Base-by-base conservation (phyloP, 1,140 invertebrate species). In the Rhizoglyphus robini region DNA sequence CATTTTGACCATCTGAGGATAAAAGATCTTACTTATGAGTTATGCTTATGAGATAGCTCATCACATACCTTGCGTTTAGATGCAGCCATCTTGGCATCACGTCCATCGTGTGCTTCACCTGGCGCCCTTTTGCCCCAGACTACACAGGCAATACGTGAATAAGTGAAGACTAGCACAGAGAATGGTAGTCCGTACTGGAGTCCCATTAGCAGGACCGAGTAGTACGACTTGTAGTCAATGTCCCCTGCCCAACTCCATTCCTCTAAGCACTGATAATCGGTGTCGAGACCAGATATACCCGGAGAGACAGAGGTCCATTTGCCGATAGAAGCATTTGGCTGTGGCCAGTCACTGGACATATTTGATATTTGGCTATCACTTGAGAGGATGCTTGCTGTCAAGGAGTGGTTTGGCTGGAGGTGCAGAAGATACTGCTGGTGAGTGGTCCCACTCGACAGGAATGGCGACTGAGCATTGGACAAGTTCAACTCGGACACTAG, bases 81-180 rank as follows among this genome's bases (percentile, higher is more conserved):
- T 65, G 83, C 81, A 1, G 87, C 87, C 78, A 93, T 86, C 58
- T 88, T 79, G 69, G 83, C 81, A 76, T 93, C 88, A 41, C 90
- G 75, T 18, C 80, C 80, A 69, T 86, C 84, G 73, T 91, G 83
- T 0, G 88, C 88, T 75, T 92, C 88, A 0, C 88, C 89, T 0
- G 88, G 89, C 1, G 86, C 83, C 47, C 83, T 80, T 71, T 89
- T 87, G 8, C 88, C 87, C 90, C 90, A 95, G 15, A 95, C 87
- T 8, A 87, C 85, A 13, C 88, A 77, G 0, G 85, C 88, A 48
- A 96, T 94, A 49, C 86, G 81, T 0, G 84, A 83, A 73, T 96
- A 96, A 0, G 89, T 91, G 73, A 87, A 88, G 20, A 91, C 77
- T 1, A 96, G 81, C n/a, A 92, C 86, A 3, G 80, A 72, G 47